phyloP scores from a whole-genome alignment of 2,113 vertebrate species.

The Neomonachus schauinslandi region DNA sequence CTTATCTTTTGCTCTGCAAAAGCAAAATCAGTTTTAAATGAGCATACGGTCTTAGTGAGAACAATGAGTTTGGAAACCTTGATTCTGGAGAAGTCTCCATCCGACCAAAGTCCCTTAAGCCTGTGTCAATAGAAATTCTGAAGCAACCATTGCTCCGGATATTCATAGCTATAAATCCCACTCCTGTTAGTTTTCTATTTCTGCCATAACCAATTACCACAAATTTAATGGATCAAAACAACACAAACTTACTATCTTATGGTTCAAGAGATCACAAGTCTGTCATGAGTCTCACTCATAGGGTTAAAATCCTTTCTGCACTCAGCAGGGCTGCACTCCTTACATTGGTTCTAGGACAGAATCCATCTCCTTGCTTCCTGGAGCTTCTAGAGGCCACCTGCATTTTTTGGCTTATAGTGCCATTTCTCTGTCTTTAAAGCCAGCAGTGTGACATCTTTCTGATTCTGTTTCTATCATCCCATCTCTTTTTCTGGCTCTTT shows the following conservation, averaged over 20 bases:
- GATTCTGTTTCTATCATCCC: not conserved
- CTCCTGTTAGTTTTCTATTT: not conserved
- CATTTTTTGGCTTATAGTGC: not conserved
- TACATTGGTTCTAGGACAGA: not conserved
- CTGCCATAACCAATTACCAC: not conserved
- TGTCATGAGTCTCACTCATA: not conserved
- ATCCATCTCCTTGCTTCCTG: not conserved
- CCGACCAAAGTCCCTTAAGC: not conserved
- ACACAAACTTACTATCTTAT: not conserved
- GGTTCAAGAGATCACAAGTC: not conserved
- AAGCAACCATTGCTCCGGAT: not conserved
- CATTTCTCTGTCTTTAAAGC: not conserved
- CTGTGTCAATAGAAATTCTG: not conserved
- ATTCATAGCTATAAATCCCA: not conserved
- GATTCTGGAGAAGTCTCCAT: not conserved
- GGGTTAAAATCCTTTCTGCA: not conserved
- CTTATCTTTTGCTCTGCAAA: not conserved
- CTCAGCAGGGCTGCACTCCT: not conserved
- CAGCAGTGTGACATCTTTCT: not conserved
- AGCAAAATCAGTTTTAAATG: not conserved
- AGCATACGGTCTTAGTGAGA: not conserved
- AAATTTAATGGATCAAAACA: not conserved
- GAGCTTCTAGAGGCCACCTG: not conserved
- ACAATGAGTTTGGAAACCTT: not conserved
- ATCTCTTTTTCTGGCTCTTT: not conserved